Evolutionary conservation across 2,888 invertebrate species (phyloP), one percentile per base, ranked within the genome.

Genomic region (Molanna angustata): DNA sequence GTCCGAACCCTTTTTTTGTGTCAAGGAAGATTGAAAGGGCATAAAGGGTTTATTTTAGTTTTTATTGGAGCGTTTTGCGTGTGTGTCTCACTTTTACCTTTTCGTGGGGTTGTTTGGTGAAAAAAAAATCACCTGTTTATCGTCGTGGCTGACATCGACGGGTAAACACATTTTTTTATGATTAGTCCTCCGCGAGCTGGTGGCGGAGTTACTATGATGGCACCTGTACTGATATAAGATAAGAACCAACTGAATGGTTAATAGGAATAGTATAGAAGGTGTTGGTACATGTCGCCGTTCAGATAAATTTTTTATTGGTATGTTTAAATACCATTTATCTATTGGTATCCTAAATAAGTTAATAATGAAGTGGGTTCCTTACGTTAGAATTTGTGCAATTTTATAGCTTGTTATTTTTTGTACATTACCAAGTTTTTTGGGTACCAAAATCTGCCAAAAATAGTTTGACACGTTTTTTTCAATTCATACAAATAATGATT

Each of bases 51-150:
- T 52, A 52, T 47, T 48, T 56, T 41, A 20, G 50, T 44, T 50
- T 35, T 27, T 46, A 17, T 44, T 22, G 31, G 19, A 27, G 7
- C 20, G 42, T 40, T 52, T 41, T 35, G 43, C 21, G 20, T 47
- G 43, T 32, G 20, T 22, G 41, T 51, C 27, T 47, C 46, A 47
- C 44, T 47, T 41, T 54, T 41, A 49, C 54, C 50, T 39, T 54
- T 54, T 49, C 44, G 32, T 19, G 18, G 20, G 31, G 27, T 11
- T 44, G 27, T 37, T 20, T 22, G n/a, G 19, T 35, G 13, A 45
- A 44, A 50, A 49, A 58, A 56, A 52, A 56, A 47, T 58, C 58
- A 58, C 58, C 58, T 58, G 56, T 58, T 58, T 54, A 56, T 54
- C 56, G 32, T 51, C 44, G 49, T 27, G 31, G 32, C 52, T 39